A percentile compares a stretch with the other conserved stretches of the same genome.
phyloP scores from a whole-genome alignment of 2,888 invertebrate genomes.

The Lasioglossum vierecki region DNA sequence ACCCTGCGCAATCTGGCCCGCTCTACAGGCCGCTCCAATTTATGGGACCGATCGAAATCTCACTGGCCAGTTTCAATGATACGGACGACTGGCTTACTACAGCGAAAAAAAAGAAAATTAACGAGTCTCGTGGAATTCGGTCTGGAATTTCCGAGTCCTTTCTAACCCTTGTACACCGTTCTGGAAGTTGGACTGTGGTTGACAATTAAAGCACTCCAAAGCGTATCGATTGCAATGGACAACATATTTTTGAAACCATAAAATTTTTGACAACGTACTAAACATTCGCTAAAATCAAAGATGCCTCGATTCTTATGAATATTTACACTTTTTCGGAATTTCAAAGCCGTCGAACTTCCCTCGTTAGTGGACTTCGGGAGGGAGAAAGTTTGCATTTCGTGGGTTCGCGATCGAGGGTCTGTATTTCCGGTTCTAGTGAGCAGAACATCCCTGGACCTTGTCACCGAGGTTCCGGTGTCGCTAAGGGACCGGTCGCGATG shows the following conservation, averaged over 20 bases:
- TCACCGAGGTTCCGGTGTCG: not conserved
- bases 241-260: not conserved
- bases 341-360: not conserved
- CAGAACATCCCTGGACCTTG: not conserved
- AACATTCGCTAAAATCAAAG: not conserved
- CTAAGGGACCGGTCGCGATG: not conserved
- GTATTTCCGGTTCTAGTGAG: not conserved
- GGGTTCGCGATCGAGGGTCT: not conserved
- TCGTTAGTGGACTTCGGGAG: not conserved
- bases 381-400: not conserved
- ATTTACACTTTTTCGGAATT: not conserved
- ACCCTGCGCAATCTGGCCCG: constrained; percentile 5
- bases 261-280: not conserved
- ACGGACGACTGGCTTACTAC: not conserved
- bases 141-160: not conserved
- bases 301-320: not conserved
- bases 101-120: not conserved
- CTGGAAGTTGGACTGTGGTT: not conserved
- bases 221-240: not conserved
- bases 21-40: constrained; percentile 7
- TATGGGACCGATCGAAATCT: constrained; percentile 7
- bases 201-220: no score
- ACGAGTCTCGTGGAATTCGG: not conserved
- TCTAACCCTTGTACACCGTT: not conserved
- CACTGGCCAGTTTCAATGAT: not conserved